Percentiles rank a stretch among this genome's conserved stretches.
These are phyloP conservation scores for Bradypodion pumilum DNA, from an alignment of 2,797 vertebrate species.

Conservation along the genomic window DNA sequence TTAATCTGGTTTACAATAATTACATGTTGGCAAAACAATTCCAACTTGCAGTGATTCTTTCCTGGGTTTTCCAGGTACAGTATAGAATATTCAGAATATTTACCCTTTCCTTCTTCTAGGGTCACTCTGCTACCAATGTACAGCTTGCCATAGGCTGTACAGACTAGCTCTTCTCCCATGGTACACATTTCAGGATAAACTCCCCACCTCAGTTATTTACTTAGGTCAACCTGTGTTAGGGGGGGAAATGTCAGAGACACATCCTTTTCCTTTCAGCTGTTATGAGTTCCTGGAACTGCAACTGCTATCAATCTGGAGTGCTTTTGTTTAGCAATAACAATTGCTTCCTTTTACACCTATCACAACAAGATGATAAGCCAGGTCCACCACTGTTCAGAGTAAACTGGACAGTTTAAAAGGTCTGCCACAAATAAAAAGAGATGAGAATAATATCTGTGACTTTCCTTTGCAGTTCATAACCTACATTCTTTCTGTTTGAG, in stretches of 20 bases:
- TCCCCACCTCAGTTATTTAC: too few relatives aligned
- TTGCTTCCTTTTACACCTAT: constrained; percentile 9
- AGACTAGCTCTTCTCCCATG: too few relatives aligned
- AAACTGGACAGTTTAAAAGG: constrained; percentile 1
- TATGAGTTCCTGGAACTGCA: constrained; percentile 18
- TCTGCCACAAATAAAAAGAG: constrained; percentile 5
- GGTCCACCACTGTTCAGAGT: rapidly evolving
- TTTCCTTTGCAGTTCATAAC: background rate
- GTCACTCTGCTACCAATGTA: too few relatives aligned
- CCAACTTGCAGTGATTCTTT: too few relatives aligned
- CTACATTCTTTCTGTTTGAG: background rate
- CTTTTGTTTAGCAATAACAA: background rate
- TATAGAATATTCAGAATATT: too few relatives aligned
- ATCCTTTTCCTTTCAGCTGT: background rate
- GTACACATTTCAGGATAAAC: too few relatives aligned
- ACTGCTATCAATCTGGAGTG: background rate
- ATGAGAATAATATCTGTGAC: background rate
- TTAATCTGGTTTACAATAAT: too few relatives aligned
- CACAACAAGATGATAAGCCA: constrained; percentile 9
- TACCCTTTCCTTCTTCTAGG: too few relatives aligned
- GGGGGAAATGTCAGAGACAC: background rate
- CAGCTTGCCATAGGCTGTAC: too few relatives aligned
- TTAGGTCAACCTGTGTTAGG: too few relatives aligned
- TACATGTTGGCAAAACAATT: too few relatives aligned
- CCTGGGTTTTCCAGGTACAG: too few relatives aligned